phyloP scores from a whole-genome alignment of 2,888 invertebrate species.

The Nineta flava region DNA sequence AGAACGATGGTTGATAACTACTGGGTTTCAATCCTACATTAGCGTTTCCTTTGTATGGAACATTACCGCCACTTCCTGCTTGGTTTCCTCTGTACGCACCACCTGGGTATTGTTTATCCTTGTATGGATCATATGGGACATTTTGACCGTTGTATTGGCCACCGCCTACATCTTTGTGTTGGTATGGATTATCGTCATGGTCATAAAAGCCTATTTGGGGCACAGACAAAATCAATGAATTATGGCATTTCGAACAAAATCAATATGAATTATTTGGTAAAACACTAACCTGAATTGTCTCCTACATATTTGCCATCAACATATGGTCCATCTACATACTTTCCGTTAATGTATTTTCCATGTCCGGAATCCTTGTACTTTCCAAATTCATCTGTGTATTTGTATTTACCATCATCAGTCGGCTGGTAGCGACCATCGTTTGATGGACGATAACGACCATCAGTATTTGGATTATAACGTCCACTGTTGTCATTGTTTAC shows the following conservation, averaged over 20 bases:
- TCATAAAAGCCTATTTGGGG: no score
- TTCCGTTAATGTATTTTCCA: slow-evolving; percentile 1
- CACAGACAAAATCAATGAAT: no score
- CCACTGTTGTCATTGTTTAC: neutral
- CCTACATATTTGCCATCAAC: neutral
- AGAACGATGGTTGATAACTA: neutral
- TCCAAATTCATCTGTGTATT: no score
- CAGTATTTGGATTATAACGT: slow-evolving; percentile 15
- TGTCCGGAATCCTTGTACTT: neutral
- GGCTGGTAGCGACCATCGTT: slow-evolving; percentile 36
- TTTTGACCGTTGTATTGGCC: slow-evolving; percentile 10
- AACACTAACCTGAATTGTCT: no score
- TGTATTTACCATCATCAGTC: slow-evolving; percentile 15
- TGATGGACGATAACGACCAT: slow-evolving; percentile 30
- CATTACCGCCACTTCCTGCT: slow-evolving; percentile 3
- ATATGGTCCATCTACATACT: neutral
- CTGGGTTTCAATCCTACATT: neutral
- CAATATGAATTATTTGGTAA: no score
- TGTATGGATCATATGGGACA: slow-evolving; percentile 5
- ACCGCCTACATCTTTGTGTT: slow-evolving; percentile 15
- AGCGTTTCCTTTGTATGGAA: neutral
- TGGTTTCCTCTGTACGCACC: slow-evolving; percentile 6
- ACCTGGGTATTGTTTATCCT: slow-evolving; percentile 9
- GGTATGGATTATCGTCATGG: slow-evolving; percentile 4
- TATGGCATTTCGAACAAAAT: no score